Evolutionary conservation across 2,797 vertebrate species (phyloP), one percentile per base, ranked within the genome.

Genomic region (Scolopax rusticola): DNA sequence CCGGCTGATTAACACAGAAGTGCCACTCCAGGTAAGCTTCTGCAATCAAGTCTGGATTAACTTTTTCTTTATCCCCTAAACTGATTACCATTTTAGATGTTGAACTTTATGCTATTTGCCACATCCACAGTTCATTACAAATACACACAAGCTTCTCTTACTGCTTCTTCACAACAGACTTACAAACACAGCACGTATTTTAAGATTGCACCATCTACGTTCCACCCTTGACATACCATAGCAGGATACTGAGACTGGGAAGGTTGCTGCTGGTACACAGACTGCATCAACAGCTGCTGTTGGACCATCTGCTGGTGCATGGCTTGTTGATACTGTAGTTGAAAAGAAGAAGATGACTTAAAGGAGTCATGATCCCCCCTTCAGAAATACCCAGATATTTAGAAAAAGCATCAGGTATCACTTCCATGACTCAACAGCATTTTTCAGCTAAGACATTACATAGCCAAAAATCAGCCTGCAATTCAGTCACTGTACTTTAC

Each of bases 271-370:
- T 98, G 98, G 95, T 98, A 98, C 18, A 98, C 59, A 30, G 99
- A 98, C 50, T 98, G 99, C 97, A 98, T 98, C 96, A 98, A 94
- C 84, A 99, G 98, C 93, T 99, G 98, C 47, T 98, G 98, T 6
- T 99, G 98, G 92, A 98, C 97, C 93, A 99, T 97, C 93, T 99
- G 98, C 74, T 99, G 99, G 85, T 98, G 98, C 94, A 98, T 7
- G 91, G 97, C 98, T 79, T 98, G 98, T 33, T 98, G 98, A 96
- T 98, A 98, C 98, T 98, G n/a, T 9, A 95, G 96, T 30, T 28
- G n/a, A 56, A 75, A 93, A 87, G 30, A 85, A 91, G 11, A 93
- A 86, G 45, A 48, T 1, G 48, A 60, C 65, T 90, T 89, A 74
- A 68, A 38, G 18, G 64, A 69, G 50, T 75, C 69, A 67, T 0